Evolutionary conservation across 2,113 vertebrate species (phyloP).

Genomic region (Myrmecobius fasciatus): DNA sequence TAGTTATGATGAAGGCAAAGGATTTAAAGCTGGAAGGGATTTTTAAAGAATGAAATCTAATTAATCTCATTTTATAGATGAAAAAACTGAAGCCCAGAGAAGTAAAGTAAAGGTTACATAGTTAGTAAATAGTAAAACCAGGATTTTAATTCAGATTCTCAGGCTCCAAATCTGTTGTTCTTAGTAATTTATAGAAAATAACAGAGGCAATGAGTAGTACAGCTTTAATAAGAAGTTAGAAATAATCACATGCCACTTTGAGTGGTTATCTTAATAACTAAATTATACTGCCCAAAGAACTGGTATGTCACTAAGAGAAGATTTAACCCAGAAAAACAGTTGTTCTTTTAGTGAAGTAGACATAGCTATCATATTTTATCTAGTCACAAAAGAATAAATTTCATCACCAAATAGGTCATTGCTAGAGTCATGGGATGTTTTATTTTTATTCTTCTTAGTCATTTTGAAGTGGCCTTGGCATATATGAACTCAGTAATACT

Average conservation of each 20-base stretch:
- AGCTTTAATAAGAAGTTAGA: background rate
- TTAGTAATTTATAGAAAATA: background rate
- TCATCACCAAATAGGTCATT: background rate
- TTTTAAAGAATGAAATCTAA: too few species aligned
- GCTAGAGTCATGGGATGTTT: conserved; percentile 7
- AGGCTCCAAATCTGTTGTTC: background rate
- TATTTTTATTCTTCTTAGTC: conserved; percentile 51
- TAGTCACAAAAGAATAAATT: background rate
- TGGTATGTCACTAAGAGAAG: conserved; percentile 6
- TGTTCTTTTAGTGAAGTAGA: background rate
- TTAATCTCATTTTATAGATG: background rate
- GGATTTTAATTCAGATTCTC: background rate
- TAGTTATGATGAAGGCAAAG: background rate
- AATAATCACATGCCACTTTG: background rate
- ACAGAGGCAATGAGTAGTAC: background rate
- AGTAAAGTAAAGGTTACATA: background rate
- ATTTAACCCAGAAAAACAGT: conserved; percentile 21
- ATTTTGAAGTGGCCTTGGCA: conserved; percentile 43
- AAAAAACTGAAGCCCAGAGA: background rate
- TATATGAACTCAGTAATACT: conserved; percentile 44
- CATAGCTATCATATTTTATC: background rate
- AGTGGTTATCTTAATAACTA: conserved; percentile 7
- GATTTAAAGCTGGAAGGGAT: background rate
- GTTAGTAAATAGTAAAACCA: background rate
- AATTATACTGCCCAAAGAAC: background rate